Evolutionary conservation across 2,797 vertebrate species (phyloP).

Genomic region (Muscicapa comitata): DNA sequence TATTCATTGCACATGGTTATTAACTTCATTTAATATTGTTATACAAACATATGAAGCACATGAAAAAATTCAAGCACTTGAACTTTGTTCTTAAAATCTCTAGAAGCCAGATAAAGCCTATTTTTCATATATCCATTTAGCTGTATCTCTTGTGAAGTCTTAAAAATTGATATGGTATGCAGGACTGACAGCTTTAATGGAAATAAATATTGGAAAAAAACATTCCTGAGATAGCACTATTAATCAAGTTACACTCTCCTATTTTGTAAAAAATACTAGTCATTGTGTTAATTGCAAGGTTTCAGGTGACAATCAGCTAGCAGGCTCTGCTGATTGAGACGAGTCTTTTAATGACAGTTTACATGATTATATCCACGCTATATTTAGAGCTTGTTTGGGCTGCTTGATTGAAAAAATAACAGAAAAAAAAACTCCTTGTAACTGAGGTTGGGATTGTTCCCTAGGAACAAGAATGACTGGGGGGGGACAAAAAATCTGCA

Average conservation of each 20-base stretch:
- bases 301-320: conserved; percentile 30
- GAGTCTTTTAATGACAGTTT: conserved; percentile 14
- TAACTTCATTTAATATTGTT: background rate
- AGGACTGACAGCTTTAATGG: background rate
- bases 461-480: background rate
- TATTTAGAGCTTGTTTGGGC: conserved; percentile 15
- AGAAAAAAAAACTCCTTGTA: background rate
- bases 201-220: background rate
- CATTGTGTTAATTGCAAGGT: conserved; percentile 28
- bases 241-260: conserved; percentile 9
- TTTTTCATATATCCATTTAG: background rate
- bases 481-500: background rate
- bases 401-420: conserved; percentile 4
- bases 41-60: background rate
- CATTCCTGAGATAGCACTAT: background rate
- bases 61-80: background rate
- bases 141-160: background rate
- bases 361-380: background rate
- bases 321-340: conserved; percentile 17
- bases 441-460: background rate
- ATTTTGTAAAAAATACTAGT: conserved; percentile 15
- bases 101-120: background rate
- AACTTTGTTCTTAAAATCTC: background rate
- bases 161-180: background rate
- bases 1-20: background rate